phyloP scores from a whole-genome alignment of 2,888 invertebrate species.

The Metallyticus violacea region DNA sequence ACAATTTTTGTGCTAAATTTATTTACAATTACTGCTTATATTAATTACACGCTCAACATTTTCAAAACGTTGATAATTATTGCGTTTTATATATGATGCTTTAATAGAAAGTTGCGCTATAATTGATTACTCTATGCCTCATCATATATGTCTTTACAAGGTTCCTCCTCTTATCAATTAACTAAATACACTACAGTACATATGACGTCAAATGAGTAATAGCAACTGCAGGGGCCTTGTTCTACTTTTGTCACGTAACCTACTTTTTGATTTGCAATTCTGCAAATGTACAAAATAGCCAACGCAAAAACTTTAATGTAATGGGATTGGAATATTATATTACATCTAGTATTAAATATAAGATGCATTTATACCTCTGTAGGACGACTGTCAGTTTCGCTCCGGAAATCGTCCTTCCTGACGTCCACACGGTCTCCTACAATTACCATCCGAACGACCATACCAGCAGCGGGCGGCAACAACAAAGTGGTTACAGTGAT shows the following conservation, averaged over 20 bases:
- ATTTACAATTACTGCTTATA: neutral
- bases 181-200: neutral
- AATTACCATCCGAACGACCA: neutral
- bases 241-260: constrained; percentile 2
- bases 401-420: neutral
- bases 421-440: neutral
- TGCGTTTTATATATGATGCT: no score
- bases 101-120: no score
- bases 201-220: constrained; percentile 2
- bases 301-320: neutral
- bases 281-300: neutral
- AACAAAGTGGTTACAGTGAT: neutral
- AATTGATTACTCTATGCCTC: no score
- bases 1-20: neutral
- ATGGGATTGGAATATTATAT: neutral
- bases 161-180: neutral
- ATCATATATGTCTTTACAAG: no score
- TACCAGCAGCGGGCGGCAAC: no score
- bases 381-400: neutral
- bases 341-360: neutral
- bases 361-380: neutral
- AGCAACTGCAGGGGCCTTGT: neutral
- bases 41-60: neutral
- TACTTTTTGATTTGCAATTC: neutral
- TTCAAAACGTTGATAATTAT: neutral